Evolutionary conservation across 2,888 invertebrate species (phyloP).

Genomic region (Acanthacorydalis orientalis): DNA sequence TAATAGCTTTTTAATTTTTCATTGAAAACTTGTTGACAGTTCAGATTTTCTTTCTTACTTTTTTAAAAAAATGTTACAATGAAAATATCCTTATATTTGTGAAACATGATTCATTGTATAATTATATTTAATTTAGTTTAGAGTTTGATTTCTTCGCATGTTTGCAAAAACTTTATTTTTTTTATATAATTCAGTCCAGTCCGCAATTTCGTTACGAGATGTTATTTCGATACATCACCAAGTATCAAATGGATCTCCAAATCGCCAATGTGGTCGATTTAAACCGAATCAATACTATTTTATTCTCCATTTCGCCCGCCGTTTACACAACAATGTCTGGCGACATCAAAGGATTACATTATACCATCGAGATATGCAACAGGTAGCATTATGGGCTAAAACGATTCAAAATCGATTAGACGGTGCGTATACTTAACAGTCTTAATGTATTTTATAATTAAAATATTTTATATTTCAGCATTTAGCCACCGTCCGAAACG

Average conservation of each 20-base stretch:
- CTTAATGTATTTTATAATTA: neutral
- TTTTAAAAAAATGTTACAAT: too few relatives aligned
- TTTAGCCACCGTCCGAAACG: conserved; percentile 44
- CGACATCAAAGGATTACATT: conserved; percentile 36
- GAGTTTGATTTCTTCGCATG: neutral
- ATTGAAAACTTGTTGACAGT: too few relatives aligned
- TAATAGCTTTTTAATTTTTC: too few relatives aligned
- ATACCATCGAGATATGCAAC: conserved; percentile 38
- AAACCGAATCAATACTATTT: conserved; percentile 29
- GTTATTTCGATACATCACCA: conserved; percentile 32
- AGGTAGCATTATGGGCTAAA: conserved; percentile 44
- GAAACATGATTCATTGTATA: neutral
- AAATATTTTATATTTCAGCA: conserved; percentile 19
- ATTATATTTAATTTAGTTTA: neutral
- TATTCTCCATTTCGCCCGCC: conserved; percentile 43
- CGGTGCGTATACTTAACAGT: conserved; percentile 23
- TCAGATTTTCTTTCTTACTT: too few relatives aligned
- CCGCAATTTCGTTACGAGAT: conserved; percentile 35
- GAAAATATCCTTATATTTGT: too few relatives aligned
- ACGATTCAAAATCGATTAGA: conserved; percentile 34
- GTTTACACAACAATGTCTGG: conserved; percentile 37
- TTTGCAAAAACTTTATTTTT: neutral
- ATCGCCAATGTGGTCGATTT: conserved; percentile 22
- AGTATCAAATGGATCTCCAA: conserved; percentile 20
- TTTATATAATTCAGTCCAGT: conserved; percentile 27